Percentiles rank a stretch among this genome's conserved stretches.
Evolutionary conservation across 2,797 vertebrate species (phyloP).

Genomic region (Malurus leucopterus): DNA sequence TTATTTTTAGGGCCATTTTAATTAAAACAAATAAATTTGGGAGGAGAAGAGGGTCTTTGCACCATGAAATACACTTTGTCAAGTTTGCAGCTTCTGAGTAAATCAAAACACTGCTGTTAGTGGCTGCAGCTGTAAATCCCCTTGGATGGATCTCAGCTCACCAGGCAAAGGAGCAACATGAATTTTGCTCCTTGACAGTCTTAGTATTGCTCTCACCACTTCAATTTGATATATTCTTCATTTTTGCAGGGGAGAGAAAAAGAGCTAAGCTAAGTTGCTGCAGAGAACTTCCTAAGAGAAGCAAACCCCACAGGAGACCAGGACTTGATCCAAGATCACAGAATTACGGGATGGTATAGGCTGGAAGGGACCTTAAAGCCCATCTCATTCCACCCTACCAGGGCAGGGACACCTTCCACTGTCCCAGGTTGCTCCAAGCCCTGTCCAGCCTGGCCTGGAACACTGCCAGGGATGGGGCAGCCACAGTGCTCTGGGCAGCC

Average conservation of each 20-base stretch:
- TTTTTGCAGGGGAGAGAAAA: neutral
- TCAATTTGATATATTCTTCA: neutral
- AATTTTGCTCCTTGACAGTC: neutral
- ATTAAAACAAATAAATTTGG: constrained; percentile 9
- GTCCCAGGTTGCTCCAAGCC: neutral
- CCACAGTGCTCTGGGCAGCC: neutral
- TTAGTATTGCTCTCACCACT: neutral
- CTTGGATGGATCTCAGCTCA: neutral
- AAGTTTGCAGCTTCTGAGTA: neutral
- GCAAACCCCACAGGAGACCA: rapidly evolving
- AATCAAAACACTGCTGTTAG: neutral
- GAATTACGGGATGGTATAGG: neutral
- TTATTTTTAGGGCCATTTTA: neutral
- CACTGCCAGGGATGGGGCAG: neutral
- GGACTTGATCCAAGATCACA: neutral
- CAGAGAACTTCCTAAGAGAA: neutral
- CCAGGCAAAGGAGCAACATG: neutral
- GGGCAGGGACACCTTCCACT: neutral
- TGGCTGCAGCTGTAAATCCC: neutral
- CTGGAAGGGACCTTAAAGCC: neutral
- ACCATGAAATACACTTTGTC: neutral
- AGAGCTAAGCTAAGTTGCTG: neutral
- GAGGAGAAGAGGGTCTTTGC: neutral
- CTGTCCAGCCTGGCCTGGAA: rapidly evolving
- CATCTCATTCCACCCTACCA: too few relatives aligned